Evolutionary conservation across 1,140 invertebrate genomes (phyloP), one percentile per base, ranked within the genome.

Genomic region (Subanguina moxae): DNA sequence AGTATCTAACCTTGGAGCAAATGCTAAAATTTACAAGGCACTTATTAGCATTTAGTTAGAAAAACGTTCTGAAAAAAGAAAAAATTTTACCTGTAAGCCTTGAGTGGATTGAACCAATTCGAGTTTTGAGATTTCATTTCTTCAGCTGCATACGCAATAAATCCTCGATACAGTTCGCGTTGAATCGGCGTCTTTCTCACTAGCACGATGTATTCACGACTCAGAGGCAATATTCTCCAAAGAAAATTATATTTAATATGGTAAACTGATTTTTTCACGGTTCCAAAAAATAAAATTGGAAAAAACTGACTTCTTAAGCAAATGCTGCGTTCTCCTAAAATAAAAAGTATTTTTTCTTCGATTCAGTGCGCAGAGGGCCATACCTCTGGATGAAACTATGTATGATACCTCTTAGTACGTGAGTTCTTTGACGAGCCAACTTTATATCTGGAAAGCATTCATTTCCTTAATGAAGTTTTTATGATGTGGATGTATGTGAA

Each of bases 1-100:
- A 13, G 43, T 56, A 5, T 5, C 83, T 79, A 84, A 90, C 89
- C 86, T 98, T 97, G 82, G 93, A 96, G 83, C 94, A 97, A 62
- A 97, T 92, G 46, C 94, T 92, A 85, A 97, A 98, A 38, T 38
- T 38, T 38, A n/a, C n/a, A n/a, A n/a, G n/a, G n/a, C n/a, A n/a
- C n/a, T n/a, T n/a, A n/a, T n/a, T n/a, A n/a, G n/a, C n/a, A n/a
- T n/a, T n/a, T n/a, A n/a, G n/a, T n/a, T n/a, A n/a, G n/a, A n/a
- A n/a, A n/a, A n/a, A n/a, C n/a, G n/a, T n/a, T n/a, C n/a, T n/a
- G n/a, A n/a, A n/a, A n/a, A n/a, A n/a, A 38, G 32, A 5, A 38
- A 38, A 38, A 38, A 38, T 38, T 3, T 38, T 38, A 38, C 32
- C 32, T 38, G 32, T 38, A 38, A 3, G 95, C 93, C 83, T 94